Conservation (phyloP, 1,140 invertebrate species). For the Drosophila willistoni region DNA sequence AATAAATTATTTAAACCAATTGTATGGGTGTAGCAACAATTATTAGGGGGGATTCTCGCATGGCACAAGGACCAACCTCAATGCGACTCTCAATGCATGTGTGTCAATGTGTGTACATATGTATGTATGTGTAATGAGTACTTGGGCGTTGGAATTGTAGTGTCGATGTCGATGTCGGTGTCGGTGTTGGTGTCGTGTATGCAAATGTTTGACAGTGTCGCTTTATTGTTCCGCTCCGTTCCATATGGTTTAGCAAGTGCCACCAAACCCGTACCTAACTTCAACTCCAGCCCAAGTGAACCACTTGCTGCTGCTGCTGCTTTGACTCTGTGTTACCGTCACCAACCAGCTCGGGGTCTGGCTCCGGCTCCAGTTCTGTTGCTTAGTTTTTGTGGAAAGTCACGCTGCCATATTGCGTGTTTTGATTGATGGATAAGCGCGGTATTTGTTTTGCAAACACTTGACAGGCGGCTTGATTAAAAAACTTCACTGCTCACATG, state of each 20-base stretch:
- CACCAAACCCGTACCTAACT: too few relatives aligned
- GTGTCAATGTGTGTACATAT: too few relatives aligned
- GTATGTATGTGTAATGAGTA: not conserved
- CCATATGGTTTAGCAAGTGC: too few relatives aligned
- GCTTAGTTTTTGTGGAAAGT: slow-evolving; percentile 70
- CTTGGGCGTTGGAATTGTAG: slow-evolving; percentile 19
- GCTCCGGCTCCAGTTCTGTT: not conserved
- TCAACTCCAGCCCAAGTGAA: slow-evolving; percentile 13
- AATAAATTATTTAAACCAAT: too few relatives aligned
- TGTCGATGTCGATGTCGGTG: slow-evolving; percentile 27
- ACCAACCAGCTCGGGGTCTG: not conserved
- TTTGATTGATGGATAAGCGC: slow-evolving; percentile 83
- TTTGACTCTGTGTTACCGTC: not conserved
- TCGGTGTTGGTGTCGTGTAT: slow-evolving; percentile 56
- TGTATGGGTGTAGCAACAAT: not conserved
- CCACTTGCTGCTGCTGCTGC: slow-evolving; percentile 49
- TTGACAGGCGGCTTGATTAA: slow-evolving; percentile 83
- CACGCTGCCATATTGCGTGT: slow-evolving; percentile 80
- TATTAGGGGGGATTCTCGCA: not conserved
- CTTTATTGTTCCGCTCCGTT: slow-evolving; percentile 76
- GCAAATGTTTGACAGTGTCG: slow-evolving; percentile 77
- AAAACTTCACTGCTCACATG: slow-evolving; percentile 83
- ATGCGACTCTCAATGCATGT: not conserved
- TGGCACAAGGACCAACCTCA: not conserved
- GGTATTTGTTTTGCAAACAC: slow-evolving; percentile 81